Conservation (phyloP, 2,113 vertebrate genomes). For the pig (Sus scrofa) region DNA sequence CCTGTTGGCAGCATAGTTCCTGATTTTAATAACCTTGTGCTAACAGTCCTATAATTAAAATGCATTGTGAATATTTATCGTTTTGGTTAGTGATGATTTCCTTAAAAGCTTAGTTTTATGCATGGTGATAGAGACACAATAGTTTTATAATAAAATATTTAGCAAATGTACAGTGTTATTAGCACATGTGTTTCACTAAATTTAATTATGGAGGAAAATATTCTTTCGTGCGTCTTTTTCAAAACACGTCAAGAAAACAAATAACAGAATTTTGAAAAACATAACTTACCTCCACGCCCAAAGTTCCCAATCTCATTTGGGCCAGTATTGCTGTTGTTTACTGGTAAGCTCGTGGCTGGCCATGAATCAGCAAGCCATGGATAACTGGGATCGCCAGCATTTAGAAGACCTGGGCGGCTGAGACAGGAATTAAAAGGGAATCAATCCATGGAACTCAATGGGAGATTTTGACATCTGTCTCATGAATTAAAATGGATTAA, state of each 20-base stretch:
- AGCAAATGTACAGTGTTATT: neutral
- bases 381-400: constrained; percentile 95
- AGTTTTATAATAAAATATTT: constrained; percentile 21
- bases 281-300: constrained; percentile 93
- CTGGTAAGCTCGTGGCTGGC: constrained; percentile 97
- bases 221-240: neutral
- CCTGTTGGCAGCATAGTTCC: neutral
- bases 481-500: constrained; percentile 28
- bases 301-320: constrained; percentile 97
- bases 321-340: constrained; percentile 95
- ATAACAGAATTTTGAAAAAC: neutral
- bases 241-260: neutral
- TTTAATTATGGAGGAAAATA: neutral
- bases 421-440: constrained; percentile 74
- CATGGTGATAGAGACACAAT: neutral
- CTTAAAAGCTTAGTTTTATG: neutral
- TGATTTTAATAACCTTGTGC: neutral
- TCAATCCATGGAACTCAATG: neutral
- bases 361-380: constrained; percentile 99
- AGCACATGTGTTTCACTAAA: neutral
- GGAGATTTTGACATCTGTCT: constrained; percentile 23
- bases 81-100: neutral
- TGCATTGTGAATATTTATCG: neutral
- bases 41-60: neutral
- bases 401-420: constrained; percentile 97